Conservation (phyloP, 2,113 vertebrate species). For the Dasypus novemcinctus region DNA sequence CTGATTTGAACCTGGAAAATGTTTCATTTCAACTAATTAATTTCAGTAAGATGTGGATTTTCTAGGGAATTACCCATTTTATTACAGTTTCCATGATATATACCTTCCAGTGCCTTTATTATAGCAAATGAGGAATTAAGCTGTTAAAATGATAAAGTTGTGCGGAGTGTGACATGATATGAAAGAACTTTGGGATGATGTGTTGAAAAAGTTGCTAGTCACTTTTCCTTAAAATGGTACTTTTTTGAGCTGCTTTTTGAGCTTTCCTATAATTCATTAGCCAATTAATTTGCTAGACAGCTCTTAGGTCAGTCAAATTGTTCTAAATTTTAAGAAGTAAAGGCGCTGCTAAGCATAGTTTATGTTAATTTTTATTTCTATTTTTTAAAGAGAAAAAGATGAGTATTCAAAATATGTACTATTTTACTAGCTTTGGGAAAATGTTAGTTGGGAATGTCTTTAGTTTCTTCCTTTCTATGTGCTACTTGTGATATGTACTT, state of each 20-base stretch:
- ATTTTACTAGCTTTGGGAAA: not conserved
- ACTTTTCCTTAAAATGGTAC: slow-evolving; percentile 15
- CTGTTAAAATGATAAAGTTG: slow-evolving; percentile 30
- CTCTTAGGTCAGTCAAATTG: not conserved
- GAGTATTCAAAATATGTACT: not conserved
- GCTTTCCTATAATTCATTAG: slow-evolving; percentile 13
- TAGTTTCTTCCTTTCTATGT: slow-evolving; percentile 12
- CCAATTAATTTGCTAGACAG: slow-evolving; percentile 40
- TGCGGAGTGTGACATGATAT: not conserved
- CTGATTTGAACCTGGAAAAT: slow-evolving; percentile 44
- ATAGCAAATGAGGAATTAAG: slow-evolving; percentile 20
- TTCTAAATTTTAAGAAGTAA: slow-evolving; percentile 42
- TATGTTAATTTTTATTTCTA: slow-evolving; percentile 33
- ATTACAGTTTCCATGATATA: not conserved
- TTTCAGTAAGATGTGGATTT: slow-evolving; percentile 32
- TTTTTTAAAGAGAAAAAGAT: slow-evolving; percentile 41
- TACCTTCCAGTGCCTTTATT: not conserved
- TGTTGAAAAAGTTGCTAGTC: not conserved
- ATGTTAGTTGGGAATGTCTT: not conserved
- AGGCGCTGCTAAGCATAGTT: not conserved
- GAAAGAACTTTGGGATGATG: not conserved
- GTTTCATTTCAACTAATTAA: slow-evolving; percentile 54
- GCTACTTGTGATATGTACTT: not conserved
- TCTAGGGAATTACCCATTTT: slow-evolving; percentile 23
- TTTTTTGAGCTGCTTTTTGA: slow-evolving; percentile 40